Percentiles rank a stretch among this genome's conserved stretches.
Conservation (phyloP, 2,113 vertebrate genomes). For the Aviceda subcristata region DNA sequence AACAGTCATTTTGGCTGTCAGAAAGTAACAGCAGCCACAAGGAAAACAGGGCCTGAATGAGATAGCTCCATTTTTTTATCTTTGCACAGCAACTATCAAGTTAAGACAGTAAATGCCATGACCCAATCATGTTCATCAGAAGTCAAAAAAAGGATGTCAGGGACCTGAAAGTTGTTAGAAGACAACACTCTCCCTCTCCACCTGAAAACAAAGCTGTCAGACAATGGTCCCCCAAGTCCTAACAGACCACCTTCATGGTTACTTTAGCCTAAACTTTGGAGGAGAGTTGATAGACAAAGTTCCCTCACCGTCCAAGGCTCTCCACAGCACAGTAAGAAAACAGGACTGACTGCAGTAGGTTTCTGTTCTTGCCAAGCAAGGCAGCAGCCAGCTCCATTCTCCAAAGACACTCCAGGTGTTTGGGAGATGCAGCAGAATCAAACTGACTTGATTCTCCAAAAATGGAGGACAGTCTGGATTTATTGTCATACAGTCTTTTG, state of each 20-base stretch:
- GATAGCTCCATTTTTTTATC: background rate
- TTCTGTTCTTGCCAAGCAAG: background rate
- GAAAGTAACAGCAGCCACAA: background rate
- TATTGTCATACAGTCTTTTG: background rate
- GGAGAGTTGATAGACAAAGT: fast-evolving
- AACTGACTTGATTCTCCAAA: background rate
- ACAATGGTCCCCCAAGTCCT: background rate
- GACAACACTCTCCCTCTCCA: background rate
- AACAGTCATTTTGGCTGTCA: background rate
- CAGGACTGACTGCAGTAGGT: background rate
- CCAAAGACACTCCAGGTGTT: background rate
- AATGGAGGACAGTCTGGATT: background rate
- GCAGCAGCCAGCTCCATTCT: background rate
- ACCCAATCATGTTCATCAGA: background rate
- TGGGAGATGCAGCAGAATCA: background rate
- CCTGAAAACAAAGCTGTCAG: background rate
- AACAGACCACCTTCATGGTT: background rate
- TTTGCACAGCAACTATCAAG: background rate
- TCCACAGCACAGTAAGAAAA: background rate
- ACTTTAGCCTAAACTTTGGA: background rate
- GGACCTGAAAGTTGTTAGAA: background rate
- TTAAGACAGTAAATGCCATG: background rate
- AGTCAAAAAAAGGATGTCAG: background rate
- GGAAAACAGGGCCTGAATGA: background rate
- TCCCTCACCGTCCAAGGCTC: background rate